A percentile compares a stretch with the other conserved stretches of the same genome.
Evolutionary conservation across 53 echinoderm and acorn worm genomes (phyloP).

Genomic region (Echinarachnius parma): DNA sequence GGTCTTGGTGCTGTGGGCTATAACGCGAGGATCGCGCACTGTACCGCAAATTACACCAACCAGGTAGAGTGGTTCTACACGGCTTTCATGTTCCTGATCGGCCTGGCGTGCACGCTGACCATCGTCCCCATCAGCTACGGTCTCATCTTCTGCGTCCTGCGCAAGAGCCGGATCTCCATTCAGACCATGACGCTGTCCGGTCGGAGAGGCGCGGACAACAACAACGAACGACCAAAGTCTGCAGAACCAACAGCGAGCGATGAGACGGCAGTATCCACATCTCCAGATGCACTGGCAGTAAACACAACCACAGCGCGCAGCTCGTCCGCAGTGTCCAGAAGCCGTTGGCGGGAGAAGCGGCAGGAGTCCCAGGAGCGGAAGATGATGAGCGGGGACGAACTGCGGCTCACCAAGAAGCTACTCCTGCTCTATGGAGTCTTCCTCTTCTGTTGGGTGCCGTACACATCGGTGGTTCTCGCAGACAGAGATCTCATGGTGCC

Average conservation of each 20-base stretch:
- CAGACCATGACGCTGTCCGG: constrained; percentile 21
- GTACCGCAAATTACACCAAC: constrained; percentile 42
- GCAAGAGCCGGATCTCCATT: constrained; percentile 52
- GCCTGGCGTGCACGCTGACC: constrained; percentile 44
- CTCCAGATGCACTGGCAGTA: too few relatives aligned
- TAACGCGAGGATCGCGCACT: constrained; percentile 49
- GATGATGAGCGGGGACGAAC: constrained; percentile 55
- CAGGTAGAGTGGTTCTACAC: constrained; percentile 51
- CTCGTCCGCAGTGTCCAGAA: background rate
- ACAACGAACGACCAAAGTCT: too few relatives aligned
- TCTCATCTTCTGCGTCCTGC: constrained; percentile 57
- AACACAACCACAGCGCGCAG: background rate
- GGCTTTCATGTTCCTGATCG: constrained; percentile 42
- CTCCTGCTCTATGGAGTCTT: constrained; percentile 59
- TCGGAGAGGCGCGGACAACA: background rate
- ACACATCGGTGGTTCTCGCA: constrained; percentile 53
- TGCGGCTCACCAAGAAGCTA: constrained; percentile 61
- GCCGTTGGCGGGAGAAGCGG: background rate
- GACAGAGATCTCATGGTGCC: constrained; percentile 43
- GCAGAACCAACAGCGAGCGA: too few relatives aligned
- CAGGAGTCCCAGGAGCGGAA: background rate
- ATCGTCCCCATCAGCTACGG: constrained; percentile 60
- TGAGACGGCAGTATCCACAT: too few relatives aligned
- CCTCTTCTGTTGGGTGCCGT: constrained; percentile 67
- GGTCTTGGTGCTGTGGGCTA: constrained; percentile 51